phyloP scores from a whole-genome alignment of 2,888 invertebrate species.

The Zhengitettix transpicula region DNA sequence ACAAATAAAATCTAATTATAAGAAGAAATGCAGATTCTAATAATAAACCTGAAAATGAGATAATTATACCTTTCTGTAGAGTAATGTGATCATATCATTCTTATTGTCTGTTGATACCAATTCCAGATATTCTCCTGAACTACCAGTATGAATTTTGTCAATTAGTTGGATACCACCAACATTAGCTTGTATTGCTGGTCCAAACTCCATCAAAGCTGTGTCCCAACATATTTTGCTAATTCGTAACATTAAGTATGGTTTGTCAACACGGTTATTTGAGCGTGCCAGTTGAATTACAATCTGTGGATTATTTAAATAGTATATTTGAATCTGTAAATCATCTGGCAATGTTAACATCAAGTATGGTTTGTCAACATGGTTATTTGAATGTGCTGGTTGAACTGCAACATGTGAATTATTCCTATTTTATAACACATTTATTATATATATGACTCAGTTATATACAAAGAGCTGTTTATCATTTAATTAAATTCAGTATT shows the following conservation, averaged over 20 bases:
- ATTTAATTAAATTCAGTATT: no score
- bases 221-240: constrained; percentile 53
- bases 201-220: constrained; percentile 59
- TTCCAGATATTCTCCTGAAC: constrained; percentile 60
- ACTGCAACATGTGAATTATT: no score
- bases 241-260: constrained; percentile 56
- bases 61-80: constrained; percentile 52
- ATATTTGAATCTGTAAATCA: no score
- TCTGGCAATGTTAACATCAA: no score
- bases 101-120: constrained; percentile 44
- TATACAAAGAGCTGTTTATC: no score
- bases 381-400: no score
- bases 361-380: no score
- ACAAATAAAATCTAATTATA: background rate
- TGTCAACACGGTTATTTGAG: constrained; percentile 44
- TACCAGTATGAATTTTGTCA: constrained; percentile 58
- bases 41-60: background rate
- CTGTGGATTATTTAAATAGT: constrained; percentile 22
- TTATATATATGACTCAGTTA: no score
- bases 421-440: no score
- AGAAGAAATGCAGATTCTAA: background rate
- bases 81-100: constrained; percentile 49
- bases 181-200: constrained; percentile 58
- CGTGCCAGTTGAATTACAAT: constrained; percentile 48
- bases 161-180: constrained; percentile 46